phyloP scores from a whole-genome alignment of 2,888 invertebrate genomes.

The Eremobia ochroleuca region DNA sequence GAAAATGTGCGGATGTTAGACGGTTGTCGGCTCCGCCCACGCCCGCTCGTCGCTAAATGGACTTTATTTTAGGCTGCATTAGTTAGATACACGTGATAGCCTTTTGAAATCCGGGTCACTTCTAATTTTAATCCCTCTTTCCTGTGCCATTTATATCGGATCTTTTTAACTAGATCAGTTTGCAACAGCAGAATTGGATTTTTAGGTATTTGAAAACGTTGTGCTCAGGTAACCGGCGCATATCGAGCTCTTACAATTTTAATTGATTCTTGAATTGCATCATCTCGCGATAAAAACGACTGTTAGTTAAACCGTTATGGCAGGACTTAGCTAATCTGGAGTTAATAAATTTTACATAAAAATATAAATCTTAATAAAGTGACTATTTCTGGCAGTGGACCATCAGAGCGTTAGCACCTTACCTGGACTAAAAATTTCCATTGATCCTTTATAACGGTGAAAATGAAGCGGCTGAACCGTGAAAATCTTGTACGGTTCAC shows the following conservation, averaged over 20 bases:
- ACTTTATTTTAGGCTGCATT: constrained; percentile 78
- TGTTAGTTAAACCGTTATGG: background rate
- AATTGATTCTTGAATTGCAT: constrained; percentile 11
- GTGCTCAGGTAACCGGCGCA: background rate
- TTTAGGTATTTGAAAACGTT: constrained; percentile 30
- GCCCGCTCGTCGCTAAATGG: constrained; percentile 69
- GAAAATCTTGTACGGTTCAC: constrained; percentile 76
- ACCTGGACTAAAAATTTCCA: constrained; percentile 72
- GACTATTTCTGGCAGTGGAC: constrained; percentile 25
- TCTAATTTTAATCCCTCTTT: constrained; percentile 73
- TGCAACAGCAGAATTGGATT: constrained; percentile 33
- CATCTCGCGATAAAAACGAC: background rate
- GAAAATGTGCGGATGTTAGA: constrained; percentile 69
- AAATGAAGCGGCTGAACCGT: constrained; percentile 75
- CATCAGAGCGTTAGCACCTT: constrained; percentile 36
- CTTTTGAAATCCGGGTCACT: constrained; percentile 76
- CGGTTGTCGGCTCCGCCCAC: constrained; percentile 73
- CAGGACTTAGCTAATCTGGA: constrained; percentile 7
- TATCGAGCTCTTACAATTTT: background rate
- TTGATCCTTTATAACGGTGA: constrained; percentile 76
- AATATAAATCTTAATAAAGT: constrained; percentile 3
- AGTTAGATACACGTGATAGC: constrained; percentile 69
- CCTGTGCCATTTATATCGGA: constrained; percentile 69
- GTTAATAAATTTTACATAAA: background rate
- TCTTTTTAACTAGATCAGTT: constrained; percentile 68